phyloP scores from a whole-genome alignment of 2,888 invertebrate species.

The Linnaemya vulpina region DNA sequence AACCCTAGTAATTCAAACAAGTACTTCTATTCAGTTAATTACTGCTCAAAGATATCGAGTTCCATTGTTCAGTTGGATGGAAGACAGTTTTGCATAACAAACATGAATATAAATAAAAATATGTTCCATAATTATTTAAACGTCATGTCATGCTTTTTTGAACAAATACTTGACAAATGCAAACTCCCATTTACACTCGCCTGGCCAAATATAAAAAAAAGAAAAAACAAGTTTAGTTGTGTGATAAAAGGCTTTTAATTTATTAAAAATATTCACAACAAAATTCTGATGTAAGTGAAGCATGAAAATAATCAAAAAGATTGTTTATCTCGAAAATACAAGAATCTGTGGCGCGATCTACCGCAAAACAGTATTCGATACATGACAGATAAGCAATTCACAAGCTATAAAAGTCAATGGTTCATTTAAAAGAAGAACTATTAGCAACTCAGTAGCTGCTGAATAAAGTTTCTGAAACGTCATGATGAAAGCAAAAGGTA shows the following conservation, averaged over 20 bases:
- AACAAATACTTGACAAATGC: not conserved
- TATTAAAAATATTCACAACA: conserved; percentile 21
- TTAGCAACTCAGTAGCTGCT: not conserved
- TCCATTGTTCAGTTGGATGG: too few relatives aligned
- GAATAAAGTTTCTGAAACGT: conserved; percentile 17
- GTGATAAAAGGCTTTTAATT: conserved; percentile 31
- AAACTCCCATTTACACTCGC: not conserved
- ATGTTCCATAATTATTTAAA: too few relatives aligned
- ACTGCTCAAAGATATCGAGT: too few relatives aligned
- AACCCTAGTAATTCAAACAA: too few relatives aligned
- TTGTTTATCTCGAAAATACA: conserved; percentile 32
- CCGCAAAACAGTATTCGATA: not conserved
- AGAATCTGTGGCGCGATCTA: conserved; percentile 4
- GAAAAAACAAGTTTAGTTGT: not conserved
- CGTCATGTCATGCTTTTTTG: too few relatives aligned
- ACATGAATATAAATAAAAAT: too few relatives aligned
- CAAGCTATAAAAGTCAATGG: conserved; percentile 43
- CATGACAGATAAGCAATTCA: conserved; percentile 15
- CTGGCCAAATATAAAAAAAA: not conserved
- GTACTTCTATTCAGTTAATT: too few relatives aligned
- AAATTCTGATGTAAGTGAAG: not conserved
- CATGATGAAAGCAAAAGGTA: conserved; percentile 33
- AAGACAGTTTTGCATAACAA: too few relatives aligned
- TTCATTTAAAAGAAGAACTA: not conserved
- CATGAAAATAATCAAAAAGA: conserved; percentile 16